Evolutionary conservation across 2,113 vertebrate genomes (phyloP).

Genomic region (Damaliscus lunatus): DNA sequence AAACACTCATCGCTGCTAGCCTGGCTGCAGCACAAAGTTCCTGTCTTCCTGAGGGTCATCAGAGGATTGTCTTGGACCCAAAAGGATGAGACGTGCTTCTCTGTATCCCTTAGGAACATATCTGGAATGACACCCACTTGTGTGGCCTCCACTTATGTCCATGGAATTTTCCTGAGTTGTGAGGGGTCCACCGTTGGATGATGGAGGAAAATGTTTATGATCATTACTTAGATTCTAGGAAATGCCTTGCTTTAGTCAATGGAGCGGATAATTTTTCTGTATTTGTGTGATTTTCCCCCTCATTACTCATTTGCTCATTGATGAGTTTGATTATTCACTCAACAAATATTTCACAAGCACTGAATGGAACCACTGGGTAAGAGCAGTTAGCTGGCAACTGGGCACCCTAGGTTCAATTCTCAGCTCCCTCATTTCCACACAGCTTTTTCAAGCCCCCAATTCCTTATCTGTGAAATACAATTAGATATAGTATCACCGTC

Average conservation of each 20-base stretch:
- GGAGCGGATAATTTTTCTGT: neutral
- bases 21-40: neutral
- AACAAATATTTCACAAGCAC: neutral
- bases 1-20: neutral
- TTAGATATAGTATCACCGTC: neutral
- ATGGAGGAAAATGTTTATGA: neutral
- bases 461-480: neutral
- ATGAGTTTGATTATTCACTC: neutral
- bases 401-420: neutral
- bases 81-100: neutral
- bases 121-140: neutral
- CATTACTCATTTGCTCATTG: neutral
- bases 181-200: fast-evolving
- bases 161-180: neutral
- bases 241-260: neutral
- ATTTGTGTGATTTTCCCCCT: neutral
- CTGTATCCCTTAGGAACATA: neutral
- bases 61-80: neutral
- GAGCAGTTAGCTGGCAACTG: neutral
- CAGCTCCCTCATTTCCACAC: neutral
- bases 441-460: neutral
- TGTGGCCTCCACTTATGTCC: neutral
- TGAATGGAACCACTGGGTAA: neutral
- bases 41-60: neutral
- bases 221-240: neutral